Base-by-base conservation (phyloP, 2,113 vertebrate genomes). In the Oryzias curvinotus region DNA sequence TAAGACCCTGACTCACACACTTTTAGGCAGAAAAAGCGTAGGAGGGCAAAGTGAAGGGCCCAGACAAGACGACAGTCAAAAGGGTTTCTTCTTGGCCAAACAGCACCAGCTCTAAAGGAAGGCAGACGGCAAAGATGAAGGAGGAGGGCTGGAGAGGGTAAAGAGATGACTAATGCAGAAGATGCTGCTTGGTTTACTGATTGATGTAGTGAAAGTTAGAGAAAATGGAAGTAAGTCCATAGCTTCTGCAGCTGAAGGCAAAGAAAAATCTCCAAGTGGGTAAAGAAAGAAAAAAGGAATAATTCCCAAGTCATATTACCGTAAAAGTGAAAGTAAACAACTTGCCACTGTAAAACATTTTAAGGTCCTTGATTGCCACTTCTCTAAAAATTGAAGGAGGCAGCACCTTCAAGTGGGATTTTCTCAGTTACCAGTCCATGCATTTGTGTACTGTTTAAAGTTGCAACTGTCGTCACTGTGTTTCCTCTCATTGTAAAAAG, bases 391-490 rank as follows among this genome's bases (percentile, higher is more conserved):
- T 46, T 10, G 60, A 36, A 73, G 50, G 57, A 16, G 45, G 68
- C 57, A 67, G 62, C 62, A 65, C 68, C 68, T 59, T 52, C 51
- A 47, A 63, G 1, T 51, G 62, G 74, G 66, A 50, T 19, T 82
- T 77, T 78, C 57, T 71, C 68, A 58, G 48, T 48, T 71, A 50
- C 51, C 17, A 46, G 59, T 65, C 26, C 28, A 46, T 52, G 56
- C 8, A 70, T 83, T 69, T 73, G 76, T 54, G 63, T 83, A 61
- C 14, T 80, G 56, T 75, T 81, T 80, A 86, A 89, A 85, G 82
- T 85, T 82, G 89, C 57, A 14, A 69, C 41, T 88, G 81, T 89
- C 83, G 85, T 86, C 82, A 83, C 52, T 0, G 75, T 84, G 73
- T 58, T 86, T 85, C 62, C 80, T 84, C 77, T 47, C 54, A 73